Base-by-base conservation (phyloP, 2,113 vertebrate species). In the Theropithecus gelada region DNA sequence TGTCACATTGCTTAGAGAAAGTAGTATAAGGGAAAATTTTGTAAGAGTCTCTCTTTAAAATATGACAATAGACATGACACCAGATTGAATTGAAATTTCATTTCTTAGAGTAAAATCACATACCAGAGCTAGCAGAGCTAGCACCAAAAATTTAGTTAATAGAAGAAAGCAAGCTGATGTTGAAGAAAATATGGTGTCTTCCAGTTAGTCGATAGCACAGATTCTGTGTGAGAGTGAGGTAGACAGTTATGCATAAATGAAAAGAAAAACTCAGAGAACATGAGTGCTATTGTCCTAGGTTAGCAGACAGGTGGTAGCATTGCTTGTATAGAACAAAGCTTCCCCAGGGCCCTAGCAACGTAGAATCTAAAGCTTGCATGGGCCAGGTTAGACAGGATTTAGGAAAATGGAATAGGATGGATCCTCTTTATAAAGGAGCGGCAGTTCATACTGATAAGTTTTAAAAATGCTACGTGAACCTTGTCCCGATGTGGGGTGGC, bases 1-100 rank as follows among this genome's bases (percentile, higher is more conserved):
- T 94, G n/a, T 88, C 40, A 64, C 43, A 83, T 80, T 93, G 7
- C 32, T 90, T 85, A 78, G 10, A 96, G 57, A 50, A 94, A 57
- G 0, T 35, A 23, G 11, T 76, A 59, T 78, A 57, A 79, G 45
- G 45, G 82, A 96, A 96, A 97, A 52, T 50, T 9, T 76, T 40
- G 35, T 27, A 66, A 85, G 25, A 78, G 5, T 75, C 35, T 22
- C 3, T 70, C 45, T 75, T 89, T 81, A 57, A 82, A 92, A 79
- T 61, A 38, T 66, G 38, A 35, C 27, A 90, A 7, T 32, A 88
- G 20, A 25, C 3, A 52, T 72, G 22, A 40, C 2, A 27, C 38
- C 13, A 12, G 1, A 35, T 82, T 73, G 18, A 23, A 93, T 0
- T 45, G 38, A 82, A 78, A 52, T 75, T 48, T 91, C 50, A 93